These are phyloP conservation scores for Teleogryllus occipitalis DNA, from an alignment of 1,140 invertebrate species.

Conservation along the genomic window DNA sequence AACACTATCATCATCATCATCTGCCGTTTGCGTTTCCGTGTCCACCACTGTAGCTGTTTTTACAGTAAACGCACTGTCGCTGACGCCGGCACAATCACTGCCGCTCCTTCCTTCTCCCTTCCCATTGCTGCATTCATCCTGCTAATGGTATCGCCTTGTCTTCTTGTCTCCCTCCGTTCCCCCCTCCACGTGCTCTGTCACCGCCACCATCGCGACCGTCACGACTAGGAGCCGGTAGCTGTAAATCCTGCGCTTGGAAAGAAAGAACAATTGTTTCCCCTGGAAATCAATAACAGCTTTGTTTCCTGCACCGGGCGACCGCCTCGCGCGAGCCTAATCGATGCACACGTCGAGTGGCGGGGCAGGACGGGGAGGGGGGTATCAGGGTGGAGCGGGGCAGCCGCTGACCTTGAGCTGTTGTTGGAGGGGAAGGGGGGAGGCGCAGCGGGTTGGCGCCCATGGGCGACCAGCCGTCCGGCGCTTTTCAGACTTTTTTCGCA, in stretches of 20 bases:
- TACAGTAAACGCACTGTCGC: no score
- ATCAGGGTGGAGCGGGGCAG: not conserved
- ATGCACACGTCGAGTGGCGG: not conserved
- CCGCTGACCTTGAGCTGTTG: not conserved
- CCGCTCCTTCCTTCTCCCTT: no score
- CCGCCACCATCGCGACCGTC: not conserved
- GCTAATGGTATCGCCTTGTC: not conserved
- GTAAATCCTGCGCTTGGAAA: not conserved
- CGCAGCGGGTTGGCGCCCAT: not conserved
- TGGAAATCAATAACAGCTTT: conserved; percentile 4
- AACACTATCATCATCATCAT: no score
- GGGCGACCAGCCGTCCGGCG: not conserved
- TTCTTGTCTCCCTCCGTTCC: not conserved
- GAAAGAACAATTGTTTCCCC: conserved; percentile 1
- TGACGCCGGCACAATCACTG: no score
- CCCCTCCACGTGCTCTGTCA: not conserved
- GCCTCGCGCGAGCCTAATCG: not conserved
- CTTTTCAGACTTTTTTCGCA: no score
- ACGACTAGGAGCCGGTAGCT: not conserved
- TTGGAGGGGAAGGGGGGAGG: not conserved
- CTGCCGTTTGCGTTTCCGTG: no score
- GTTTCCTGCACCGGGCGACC: not conserved
- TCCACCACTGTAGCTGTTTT: no score
- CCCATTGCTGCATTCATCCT: no score
- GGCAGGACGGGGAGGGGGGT: not conserved